Evolutionary conservation across 2,888 invertebrate genomes (phyloP).

Genomic region (Agrochola circellaris): DNA sequence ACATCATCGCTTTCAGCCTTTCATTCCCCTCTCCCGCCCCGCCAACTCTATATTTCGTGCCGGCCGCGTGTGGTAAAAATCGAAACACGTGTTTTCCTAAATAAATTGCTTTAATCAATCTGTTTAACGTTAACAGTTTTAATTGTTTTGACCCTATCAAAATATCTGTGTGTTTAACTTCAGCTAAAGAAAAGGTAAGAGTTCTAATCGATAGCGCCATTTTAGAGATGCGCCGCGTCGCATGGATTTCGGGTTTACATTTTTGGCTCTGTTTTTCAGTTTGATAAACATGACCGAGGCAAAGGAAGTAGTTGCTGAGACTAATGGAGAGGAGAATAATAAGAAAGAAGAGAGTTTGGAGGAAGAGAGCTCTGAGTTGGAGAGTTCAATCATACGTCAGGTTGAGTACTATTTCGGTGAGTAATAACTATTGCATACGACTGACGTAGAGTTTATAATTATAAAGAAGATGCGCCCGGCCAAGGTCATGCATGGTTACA

Average conservation of each 20-base stretch:
- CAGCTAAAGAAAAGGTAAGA: constrained; percentile 42
- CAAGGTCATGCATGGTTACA: constrained; percentile 35
- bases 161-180: constrained; percentile 15
- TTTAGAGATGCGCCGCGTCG: constrained; percentile 42
- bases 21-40: constrained; percentile 8
- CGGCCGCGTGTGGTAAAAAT: constrained; percentile 72
- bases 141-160: constrained; percentile 4
- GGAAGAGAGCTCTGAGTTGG: constrained; percentile 82
- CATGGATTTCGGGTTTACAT: constrained; percentile 27
- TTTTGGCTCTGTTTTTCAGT: constrained; percentile 56
- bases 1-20: constrained; percentile 16
- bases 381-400: constrained; percentile 92
- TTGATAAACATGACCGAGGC: constrained; percentile 81
- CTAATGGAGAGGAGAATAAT: constrained; percentile 78
- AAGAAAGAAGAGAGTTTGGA: constrained; percentile 71
- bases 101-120: constrained; percentile 42
- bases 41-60: constrained; percentile 36
- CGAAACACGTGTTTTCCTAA: constrained; percentile 75
- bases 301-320: constrained; percentile 78
- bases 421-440: constrained; percentile 56
- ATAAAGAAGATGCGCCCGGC: constrained; percentile 17
- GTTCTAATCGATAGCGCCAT: constrained; percentile 47
- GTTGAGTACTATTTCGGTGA: constrained; percentile 92
- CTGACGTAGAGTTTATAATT: constrained; percentile 51
- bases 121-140: constrained; percentile 12